Conservation (phyloP, 2,888 invertebrate genomes). For the Sesamia inferens region DNA sequence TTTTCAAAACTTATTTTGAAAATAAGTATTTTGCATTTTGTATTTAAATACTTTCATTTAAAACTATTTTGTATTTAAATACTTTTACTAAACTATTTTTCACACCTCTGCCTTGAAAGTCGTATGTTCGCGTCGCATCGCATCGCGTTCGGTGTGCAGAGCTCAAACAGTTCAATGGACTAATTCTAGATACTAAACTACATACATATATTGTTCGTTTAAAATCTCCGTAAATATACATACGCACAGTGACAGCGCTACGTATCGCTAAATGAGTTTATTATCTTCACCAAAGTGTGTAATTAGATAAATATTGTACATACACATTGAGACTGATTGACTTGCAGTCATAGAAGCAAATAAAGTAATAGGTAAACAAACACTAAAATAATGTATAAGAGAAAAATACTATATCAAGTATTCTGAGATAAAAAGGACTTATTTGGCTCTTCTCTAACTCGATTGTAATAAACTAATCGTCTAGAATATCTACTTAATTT, state of each 20-base stretch:
- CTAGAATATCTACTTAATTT: conserved; percentile 65
- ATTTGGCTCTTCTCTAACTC: conserved; percentile 77
- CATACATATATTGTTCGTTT: conserved; percentile 79
- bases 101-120: conserved; percentile 12
- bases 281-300: conserved; percentile 56
- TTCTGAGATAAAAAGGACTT: conserved; percentile 66
- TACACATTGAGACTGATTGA: conserved; percentile 62
- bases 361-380: conserved; percentile 47
- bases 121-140: conserved; percentile 17
- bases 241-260: conserved; percentile 69
- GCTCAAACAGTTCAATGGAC: conserved; percentile 67
- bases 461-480: conserved; percentile 66
- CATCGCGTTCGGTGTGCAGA: conserved; percentile 54
- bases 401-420: conserved; percentile 50
- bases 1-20: no score
- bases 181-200: conserved; percentile 79
- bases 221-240: conserved; percentile 80
- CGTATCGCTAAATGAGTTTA: conserved; percentile 54
- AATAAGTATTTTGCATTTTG: no score
- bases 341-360: conserved; percentile 57
- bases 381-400: conserved; percentile 47
- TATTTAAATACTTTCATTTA: no score
- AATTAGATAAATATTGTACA: conserved; percentile 66
- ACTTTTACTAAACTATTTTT: no score
- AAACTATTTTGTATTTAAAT: no score